Evolutionary conservation across 2,888 invertebrate genomes (phyloP), one percentile per base, ranked within the genome.

Genomic region (Ophion ventricosus): DNA sequence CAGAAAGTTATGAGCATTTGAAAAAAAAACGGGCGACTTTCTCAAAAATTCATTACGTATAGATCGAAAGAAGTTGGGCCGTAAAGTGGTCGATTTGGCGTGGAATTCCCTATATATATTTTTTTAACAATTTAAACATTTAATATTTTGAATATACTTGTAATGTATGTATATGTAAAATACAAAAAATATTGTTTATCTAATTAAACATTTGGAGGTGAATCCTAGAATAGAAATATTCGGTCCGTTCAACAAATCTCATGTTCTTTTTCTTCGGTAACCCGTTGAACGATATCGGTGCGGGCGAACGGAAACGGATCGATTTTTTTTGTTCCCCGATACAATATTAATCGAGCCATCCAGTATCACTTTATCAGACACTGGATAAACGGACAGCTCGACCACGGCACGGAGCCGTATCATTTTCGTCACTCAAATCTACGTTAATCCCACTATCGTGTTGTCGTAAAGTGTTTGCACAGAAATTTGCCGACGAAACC

Each of bases 371-470:
- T 25, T 25, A 40, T 2, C 29, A 61, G 23, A 23, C 8, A 61
- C 59, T n/a, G 49, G 25, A 25, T n/a, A 43, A 43, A 35, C 61
- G 11, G 11, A 49, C n/a, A 43, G 11, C 10, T 61, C n/a, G 43
- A 20, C n/a, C 49, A 43, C 20, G 61, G 11, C 23, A 26, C 25
- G 26, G 61, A 11, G 26, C 61, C n/a, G n/a, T 43, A 49, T 49
- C 20, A 59, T 40, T 69, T 69, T 29, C 26, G 26, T 54, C 26
- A 25, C 54, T 29, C 54, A 17, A n/a, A 69, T 69, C 29, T 56
- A 69, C 69, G 26, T n/a, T n/a, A 3, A 26, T 26, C 54, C 20
- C 29, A 26, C 5, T 66, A 56, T 56, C 69, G 29, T 56, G 54
- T 26, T 49, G 20, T 29, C 54, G n/a, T 7, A 56, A 25, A n/a